Conservation (phyloP, 2,797 vertebrate species). For the Hydrocynus forskahlii region DNA sequence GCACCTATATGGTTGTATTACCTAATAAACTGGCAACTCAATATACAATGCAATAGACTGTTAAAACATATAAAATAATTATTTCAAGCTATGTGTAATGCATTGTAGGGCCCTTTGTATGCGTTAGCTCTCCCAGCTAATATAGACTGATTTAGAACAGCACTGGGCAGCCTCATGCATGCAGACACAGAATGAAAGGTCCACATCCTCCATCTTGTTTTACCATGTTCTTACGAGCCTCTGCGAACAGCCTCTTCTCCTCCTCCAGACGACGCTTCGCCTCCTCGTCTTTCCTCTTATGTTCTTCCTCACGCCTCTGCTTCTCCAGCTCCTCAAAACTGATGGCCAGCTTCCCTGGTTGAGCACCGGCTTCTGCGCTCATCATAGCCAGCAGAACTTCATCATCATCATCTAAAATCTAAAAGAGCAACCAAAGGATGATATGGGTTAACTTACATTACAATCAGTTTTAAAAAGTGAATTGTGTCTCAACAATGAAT, state of each 20-base stretch:
- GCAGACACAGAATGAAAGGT: neutral
- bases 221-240: conserved; percentile 85
- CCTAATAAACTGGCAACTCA: neutral
- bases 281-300: conserved; percentile 81
- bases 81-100: neutral
- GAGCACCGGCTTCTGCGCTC: conserved; percentile 72
- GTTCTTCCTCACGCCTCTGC: conserved; percentile 81
- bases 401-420: conserved; percentile 82
- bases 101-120: neutral
- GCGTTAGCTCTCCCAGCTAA: neutral
- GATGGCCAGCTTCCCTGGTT: conserved; percentile 81
- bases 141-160: neutral
- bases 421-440: conserved; percentile 34
- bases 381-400: conserved; percentile 76
- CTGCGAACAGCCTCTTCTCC: conserved; percentile 82
- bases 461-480: neutral
- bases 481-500: neutral
- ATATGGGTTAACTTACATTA: neutral
- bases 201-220: conserved; percentile 28
- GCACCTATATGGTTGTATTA: neutral
- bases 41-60: neutral
- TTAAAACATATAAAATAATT: neutral
- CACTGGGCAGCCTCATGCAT: conserved; percentile 3
- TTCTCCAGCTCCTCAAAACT: conserved; percentile 85
- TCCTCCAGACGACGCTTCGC: conserved; percentile 82